Evolutionary conservation across 2,797 vertebrate genomes (phyloP), one percentile per base, ranked within the genome.

Genomic region (Peromyscus nudipes): DNA sequence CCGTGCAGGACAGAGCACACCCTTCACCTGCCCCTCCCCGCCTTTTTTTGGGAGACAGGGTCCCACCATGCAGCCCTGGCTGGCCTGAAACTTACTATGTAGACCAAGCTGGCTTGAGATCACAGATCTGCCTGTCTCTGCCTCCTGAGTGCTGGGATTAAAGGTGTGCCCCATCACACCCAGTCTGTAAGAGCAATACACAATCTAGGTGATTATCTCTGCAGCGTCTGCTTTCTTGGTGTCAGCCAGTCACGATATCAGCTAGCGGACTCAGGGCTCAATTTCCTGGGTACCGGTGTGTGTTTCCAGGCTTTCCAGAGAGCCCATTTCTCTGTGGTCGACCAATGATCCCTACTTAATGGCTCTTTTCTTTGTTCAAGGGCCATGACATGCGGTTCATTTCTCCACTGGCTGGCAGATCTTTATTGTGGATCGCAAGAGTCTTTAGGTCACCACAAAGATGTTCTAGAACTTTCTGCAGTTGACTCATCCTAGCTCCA

Each of bases 391-490:
- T 25, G 29, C 13, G 16, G 19, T 67, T 81, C 37, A 46, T 62
- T 85, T 81, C 37, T 34, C 25, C 21, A 46, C 29, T 84, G 81
- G 43, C 49, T 9, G 21, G 77, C n/a, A 52, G n/a, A 49, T 76
- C 86, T 96, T 79, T 75, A 80, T 80, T 67, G 69, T 83, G 77
- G 34, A 57, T 90, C 65, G 60, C 29, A 77, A 65, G 89, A 94
- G 80, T 77, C 75, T 49, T 94, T 57, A 23, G 19, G 88, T 73
- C 14, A 73, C 49, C 23, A 60, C 29, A 43, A 69, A 79, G 62
- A 87, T 71, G 11, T 89, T 89, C 77, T 88, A 69, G 94, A 95
- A 69, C 55, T 14, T 85, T 94, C 67, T 91, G 77, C 67, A 80
- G 37, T 79, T 90, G 52, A 89, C 40, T 69, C n/a, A n/a, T 77